Conservation (phyloP, 2,113 vertebrate species). For the Hassar affinis region DNA sequence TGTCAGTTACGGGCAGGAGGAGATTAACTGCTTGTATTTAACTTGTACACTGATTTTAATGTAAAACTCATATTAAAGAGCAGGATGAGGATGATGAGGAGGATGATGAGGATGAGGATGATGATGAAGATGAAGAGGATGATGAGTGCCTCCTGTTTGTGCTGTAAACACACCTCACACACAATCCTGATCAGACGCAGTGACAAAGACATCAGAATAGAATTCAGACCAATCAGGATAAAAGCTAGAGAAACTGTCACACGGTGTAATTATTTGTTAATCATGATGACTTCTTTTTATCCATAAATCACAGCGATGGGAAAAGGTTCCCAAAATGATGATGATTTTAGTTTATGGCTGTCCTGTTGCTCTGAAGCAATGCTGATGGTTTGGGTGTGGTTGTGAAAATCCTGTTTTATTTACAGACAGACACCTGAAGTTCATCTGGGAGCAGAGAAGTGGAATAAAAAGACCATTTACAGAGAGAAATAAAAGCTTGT, state of each 20-base stretch:
- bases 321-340: no score
- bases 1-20: background rate
- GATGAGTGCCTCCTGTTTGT: background rate
- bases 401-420: no score
- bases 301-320: background rate
- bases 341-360: no score
- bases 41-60: background rate
- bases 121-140: background rate
- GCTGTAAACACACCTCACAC: background rate
- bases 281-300: background rate
- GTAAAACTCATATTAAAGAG: background rate
- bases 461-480: no score
- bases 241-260: background rate
- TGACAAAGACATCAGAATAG: no score
- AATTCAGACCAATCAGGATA: background rate
- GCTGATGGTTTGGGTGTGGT: no score
- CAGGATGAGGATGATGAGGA: background rate
- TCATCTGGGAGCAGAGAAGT: no score
- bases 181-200: background rate
- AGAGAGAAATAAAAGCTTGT: no score
- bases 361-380: no score
- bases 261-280: background rate
- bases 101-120: background rate
- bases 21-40: background rate
- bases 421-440: no score